Evolutionary conservation across 2,888 invertebrate species (phyloP).

Genomic region (Drosophila parthenogenetica): DNA sequence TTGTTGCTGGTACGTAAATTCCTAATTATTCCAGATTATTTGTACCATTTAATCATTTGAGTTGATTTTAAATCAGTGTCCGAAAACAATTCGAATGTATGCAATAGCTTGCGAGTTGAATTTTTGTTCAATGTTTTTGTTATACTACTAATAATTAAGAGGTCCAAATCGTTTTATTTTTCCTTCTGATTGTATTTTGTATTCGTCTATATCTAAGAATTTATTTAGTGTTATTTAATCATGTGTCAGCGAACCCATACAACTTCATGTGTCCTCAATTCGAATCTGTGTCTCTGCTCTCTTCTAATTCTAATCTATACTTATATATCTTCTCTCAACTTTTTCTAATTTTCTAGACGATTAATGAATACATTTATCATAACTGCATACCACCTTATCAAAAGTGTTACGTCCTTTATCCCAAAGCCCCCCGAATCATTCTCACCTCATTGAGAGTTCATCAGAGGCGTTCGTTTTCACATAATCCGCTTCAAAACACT

Average conservation of each 20-base stretch:
- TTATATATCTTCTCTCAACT: conserved; percentile 81
- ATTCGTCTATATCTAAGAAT: conserved; percentile 52
- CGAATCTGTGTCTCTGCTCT: conserved; percentile 66
- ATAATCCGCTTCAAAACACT: conserved; percentile 24
- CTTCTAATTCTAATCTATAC: conserved; percentile 73
- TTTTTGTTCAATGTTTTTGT: conserved; percentile 65
- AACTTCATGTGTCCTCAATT: conserved; percentile 28
- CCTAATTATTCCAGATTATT: neutral
- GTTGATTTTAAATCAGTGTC: conserved; percentile 60
- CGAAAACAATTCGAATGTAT: conserved; percentile 48
- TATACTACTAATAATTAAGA: conserved; percentile 59
- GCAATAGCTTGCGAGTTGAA: conserved; percentile 64
- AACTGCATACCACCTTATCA: conserved; percentile 62
- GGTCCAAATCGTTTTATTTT: conserved; percentile 49
- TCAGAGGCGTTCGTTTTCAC: conserved; percentile 50
- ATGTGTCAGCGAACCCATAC: conserved; percentile 33
- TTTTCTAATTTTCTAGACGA: conserved; percentile 85
- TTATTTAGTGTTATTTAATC: conserved; percentile 50
- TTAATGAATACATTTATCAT: conserved; percentile 81
- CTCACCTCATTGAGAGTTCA: conserved; percentile 66
- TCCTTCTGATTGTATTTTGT: conserved; percentile 25
- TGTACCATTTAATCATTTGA: conserved; percentile 24
- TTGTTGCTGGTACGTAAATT: conserved; percentile 93
- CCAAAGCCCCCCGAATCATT: conserved; percentile 39
- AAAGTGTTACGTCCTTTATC: conserved; percentile 62